Evolutionary conservation across 35 echinoderm and acorn worm genomes (phyloP).

Genomic region (Apostichopus japonicus): DNA sequence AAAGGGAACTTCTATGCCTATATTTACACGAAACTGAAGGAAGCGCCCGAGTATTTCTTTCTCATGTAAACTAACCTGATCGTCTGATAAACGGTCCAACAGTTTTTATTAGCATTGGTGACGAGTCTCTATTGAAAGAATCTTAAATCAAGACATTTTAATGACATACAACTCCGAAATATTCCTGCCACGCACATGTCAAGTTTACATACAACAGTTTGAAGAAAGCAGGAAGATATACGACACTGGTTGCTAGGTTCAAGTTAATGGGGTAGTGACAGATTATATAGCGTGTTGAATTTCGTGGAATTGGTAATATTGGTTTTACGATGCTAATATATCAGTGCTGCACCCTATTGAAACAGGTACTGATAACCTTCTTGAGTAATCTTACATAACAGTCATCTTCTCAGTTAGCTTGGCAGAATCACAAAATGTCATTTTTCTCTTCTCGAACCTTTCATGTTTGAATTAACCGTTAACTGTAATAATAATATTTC

Average conservation of each 20-base stretch:
- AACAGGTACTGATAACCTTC: too few species aligned
- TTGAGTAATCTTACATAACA: too few species aligned
- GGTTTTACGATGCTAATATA: too few species aligned
- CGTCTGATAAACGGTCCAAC: constrained; percentile 16
- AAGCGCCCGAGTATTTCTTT: neutral
- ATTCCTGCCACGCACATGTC: constrained; percentile 21
- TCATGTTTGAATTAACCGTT: too few species aligned
- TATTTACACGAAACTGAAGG: constrained; percentile 36
- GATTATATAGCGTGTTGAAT: neutral
- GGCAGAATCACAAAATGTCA: too few species aligned
- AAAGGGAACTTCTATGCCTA: neutral
- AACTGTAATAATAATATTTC: too few species aligned
- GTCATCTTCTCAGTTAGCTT: too few species aligned
- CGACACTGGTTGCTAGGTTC: constrained; percentile 12
- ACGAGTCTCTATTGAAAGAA: constrained; percentile 33
- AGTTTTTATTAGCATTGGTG: constrained; percentile 32
- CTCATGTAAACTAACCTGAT: constrained; percentile 2
- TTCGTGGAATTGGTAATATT: constrained; percentile 10
- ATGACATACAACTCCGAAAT: constrained; percentile 15
- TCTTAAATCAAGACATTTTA: constrained; percentile 47
- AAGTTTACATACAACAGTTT: constrained; percentile 33
- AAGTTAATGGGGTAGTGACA: neutral
- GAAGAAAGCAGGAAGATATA: constrained; percentile 21
- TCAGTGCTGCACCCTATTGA: too few species aligned
- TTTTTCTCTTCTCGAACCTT: too few species aligned